phyloP scores from a whole-genome alignment of 2,113 vertebrate species.

The Epinephelus lanceolatus region DNA sequence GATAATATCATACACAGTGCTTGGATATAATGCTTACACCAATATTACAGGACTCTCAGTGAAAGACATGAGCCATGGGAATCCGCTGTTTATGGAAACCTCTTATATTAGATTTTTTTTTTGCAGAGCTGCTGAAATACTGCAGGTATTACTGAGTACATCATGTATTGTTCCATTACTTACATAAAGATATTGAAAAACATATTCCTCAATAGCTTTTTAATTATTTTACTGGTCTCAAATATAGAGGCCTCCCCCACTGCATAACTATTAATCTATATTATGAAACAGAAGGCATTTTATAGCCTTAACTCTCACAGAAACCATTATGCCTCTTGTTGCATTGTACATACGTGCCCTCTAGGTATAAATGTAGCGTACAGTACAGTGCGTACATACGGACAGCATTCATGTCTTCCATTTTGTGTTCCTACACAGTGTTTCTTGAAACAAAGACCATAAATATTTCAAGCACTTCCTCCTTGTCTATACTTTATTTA shows the following conservation, averaged over 20 bases:
- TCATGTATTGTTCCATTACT: background rate
- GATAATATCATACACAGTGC: background rate
- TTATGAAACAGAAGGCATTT: background rate
- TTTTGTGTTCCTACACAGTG: constrained; percentile 43
- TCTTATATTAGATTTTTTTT: background rate
- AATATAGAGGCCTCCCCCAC: background rate
- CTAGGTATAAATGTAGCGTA: background rate
- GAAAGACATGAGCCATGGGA: constrained; percentile 5
- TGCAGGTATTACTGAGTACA: background rate
- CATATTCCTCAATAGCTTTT: background rate
- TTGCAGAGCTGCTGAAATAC: background rate
- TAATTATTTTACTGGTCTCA: background rate
- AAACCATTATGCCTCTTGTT: background rate
- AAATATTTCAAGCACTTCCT: constrained; percentile 83
- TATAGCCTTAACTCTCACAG: background rate
- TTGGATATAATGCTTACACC: background rate
- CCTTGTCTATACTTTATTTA: constrained; percentile 83
- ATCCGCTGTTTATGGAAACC: background rate
- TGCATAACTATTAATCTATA: background rate
- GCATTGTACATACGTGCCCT: background rate
- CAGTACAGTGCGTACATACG: background rate
- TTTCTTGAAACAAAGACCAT: constrained; percentile 75
- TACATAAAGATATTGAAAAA: background rate
- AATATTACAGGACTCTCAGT: constrained; percentile 2
- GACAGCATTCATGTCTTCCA: background rate